Percentiles rank a stretch among this genome's conserved stretches.
phyloP scores from a whole-genome alignment of 1,140 invertebrate genomes.

The Luehdorfia chinensis region DNA sequence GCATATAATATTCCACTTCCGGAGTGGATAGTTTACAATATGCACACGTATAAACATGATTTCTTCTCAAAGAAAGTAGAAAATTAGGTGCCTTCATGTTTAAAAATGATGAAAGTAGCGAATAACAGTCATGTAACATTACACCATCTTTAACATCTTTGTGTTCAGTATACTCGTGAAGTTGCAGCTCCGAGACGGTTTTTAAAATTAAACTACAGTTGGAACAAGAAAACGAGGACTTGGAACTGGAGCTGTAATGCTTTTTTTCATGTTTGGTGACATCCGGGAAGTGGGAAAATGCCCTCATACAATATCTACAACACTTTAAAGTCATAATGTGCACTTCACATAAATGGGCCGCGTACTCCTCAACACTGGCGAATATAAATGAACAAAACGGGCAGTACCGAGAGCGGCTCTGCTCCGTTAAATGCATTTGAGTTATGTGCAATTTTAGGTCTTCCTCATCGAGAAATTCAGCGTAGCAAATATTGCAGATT shows the following conservation, averaged over 20 bases:
- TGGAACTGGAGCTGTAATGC: slow-evolving; percentile 23
- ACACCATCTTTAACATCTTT: slow-evolving; percentile 31
- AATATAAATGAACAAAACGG: slow-evolving; percentile 33
- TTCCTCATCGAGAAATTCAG: slow-evolving; percentile 54
- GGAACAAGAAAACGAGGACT: background rate
- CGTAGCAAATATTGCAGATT: slow-evolving; percentile 44
- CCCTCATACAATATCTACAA: slow-evolving; percentile 42
- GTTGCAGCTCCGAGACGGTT: slow-evolving; percentile 26
- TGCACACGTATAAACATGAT: slow-evolving; percentile 26
- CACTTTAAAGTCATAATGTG: slow-evolving; percentile 33
- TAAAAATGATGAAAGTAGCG: slow-evolving; percentile 37
- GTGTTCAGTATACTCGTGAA: slow-evolving; percentile 42
- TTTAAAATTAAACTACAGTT: slow-evolving; percentile 36
- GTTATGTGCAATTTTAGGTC: slow-evolving; percentile 45
- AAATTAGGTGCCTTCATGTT: slow-evolving; percentile 42
- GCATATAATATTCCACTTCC: slow-evolving; percentile 28
- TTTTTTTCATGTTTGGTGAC: slow-evolving; percentile 39
- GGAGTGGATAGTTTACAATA: slow-evolving; percentile 26
- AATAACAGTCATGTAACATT: slow-evolving; percentile 31
- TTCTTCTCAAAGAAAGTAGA: slow-evolving; percentile 20
- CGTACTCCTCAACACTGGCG: slow-evolving; percentile 29
- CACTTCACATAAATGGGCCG: slow-evolving; percentile 35
- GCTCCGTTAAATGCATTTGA: slow-evolving; percentile 37
- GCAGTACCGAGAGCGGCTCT: slow-evolving; percentile 26
- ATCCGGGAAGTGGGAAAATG: slow-evolving; percentile 24